These are phyloP conservation scores for Phenacoccus solenopsis DNA, from an alignment of 1,140 invertebrate genomes.

Conservation along the genomic window DNA sequence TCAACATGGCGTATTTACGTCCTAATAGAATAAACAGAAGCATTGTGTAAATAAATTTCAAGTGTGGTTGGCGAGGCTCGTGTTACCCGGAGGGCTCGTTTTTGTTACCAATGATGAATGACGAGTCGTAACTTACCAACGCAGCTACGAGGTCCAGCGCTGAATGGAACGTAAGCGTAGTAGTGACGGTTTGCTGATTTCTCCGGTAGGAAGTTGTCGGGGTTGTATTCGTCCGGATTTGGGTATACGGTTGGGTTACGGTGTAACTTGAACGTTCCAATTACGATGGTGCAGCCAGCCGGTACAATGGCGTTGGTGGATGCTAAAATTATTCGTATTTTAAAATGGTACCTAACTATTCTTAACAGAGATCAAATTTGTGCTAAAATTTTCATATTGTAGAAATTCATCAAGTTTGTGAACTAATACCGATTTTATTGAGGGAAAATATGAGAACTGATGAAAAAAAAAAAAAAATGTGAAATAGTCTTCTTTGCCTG, in stretches of 20 bases:
- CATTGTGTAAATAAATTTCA: not conserved
- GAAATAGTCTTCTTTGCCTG: too few species aligned
- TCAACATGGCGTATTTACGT: constrained; percentile 76
- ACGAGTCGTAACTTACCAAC: constrained; percentile 47
- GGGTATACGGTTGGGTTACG: constrained; percentile 54
- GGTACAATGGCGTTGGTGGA: constrained; percentile 45
- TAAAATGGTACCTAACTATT: too few species aligned
- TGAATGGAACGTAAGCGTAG: constrained; percentile 75
- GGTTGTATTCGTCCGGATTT: constrained; percentile 66
- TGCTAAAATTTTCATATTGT: too few species aligned
- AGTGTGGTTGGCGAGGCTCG: too few species aligned
- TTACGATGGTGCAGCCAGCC: constrained; percentile 47
- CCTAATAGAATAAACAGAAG: constrained; percentile 36
- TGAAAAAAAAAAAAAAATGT: too few species aligned
- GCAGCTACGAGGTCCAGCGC: constrained; percentile 70
- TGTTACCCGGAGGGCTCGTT: too few species aligned
- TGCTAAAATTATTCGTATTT: constrained; percentile 35
- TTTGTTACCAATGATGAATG: too few species aligned
- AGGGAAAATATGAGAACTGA: too few species aligned
- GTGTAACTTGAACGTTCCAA: constrained; percentile 53
- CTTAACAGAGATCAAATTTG: too few species aligned
- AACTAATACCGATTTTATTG: too few species aligned
- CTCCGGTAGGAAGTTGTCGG: constrained; percentile 71
- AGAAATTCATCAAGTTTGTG: too few species aligned
- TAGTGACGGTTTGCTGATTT: constrained; percentile 60